These are phyloP conservation scores for Xenentodon cancila DNA, from an alignment of 2,797 vertebrate genomes.

Conservation along the genomic window DNA sequence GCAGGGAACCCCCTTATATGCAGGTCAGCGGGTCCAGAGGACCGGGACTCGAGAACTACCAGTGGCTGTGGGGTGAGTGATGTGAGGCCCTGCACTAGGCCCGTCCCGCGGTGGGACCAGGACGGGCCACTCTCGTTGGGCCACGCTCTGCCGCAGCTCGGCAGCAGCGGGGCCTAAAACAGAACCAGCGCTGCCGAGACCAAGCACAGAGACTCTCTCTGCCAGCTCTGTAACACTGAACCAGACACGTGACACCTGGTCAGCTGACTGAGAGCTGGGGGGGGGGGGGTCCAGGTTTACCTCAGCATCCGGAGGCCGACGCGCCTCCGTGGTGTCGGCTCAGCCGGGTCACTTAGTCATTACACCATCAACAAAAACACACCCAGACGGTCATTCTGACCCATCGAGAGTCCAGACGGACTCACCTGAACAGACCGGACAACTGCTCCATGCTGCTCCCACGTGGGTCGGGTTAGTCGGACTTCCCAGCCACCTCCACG, in stretches of 20 bases:
- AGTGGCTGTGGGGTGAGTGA: not conserved
- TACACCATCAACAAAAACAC: too few species aligned
- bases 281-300: rapidly evolving
- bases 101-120: constrained; percentile 26
- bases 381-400: too few species aligned
- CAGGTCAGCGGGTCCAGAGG: not conserved
- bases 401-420: too few species aligned
- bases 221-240: constrained; percentile 76
- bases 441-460: too few species aligned
- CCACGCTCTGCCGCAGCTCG: constrained; percentile 47
- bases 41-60: not conserved
- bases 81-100: constrained; percentile 67
- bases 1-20: too few species aligned
- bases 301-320: not conserved
- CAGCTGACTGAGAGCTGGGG: constrained; percentile 77
- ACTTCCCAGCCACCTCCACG: too few species aligned
- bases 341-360: too few species aligned
- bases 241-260: constrained; percentile 37
- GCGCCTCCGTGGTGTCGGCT: too few species aligned
- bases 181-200: constrained; percentile 39
- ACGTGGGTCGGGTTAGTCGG: too few species aligned
- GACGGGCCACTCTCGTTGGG: constrained; percentile 61
- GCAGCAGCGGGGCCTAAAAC: constrained; percentile 56
- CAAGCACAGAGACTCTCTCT: constrained; percentile 57
- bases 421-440: too few species aligned